Conservation (phyloP, 2,888 invertebrate species). For the Aphidius colemani region DNA sequence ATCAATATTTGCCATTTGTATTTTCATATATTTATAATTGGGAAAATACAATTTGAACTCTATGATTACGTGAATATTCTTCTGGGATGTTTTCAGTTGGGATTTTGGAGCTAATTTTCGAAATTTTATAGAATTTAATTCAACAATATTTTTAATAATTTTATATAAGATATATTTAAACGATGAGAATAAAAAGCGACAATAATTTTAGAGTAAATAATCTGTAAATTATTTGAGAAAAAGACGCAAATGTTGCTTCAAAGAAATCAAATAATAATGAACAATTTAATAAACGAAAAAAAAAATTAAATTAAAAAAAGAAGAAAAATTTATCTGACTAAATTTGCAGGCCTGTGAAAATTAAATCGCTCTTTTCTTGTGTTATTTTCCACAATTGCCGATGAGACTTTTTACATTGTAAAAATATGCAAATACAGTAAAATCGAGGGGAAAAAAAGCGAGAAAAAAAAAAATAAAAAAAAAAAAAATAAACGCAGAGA, state of each 20-base stretch:
- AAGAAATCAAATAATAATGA: no score
- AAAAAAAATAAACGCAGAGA: no score
- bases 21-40: no score
- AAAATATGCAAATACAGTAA: conserved; percentile 27
- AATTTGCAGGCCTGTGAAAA: conserved; percentile 26
- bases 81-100: no score
- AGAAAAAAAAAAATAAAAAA: conserved; percentile 9
- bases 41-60: no score
- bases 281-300: background rate
- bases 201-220: conserved; percentile 4
- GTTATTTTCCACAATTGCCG: conserved; percentile 28
- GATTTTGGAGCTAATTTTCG: no score
- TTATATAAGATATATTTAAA: no score
- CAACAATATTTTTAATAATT: no score
- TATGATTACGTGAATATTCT: no score
- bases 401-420: conserved; percentile 14
- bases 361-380: conserved; percentile 24
- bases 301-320: background rate
- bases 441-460: conserved; percentile 11
- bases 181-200: background rate
- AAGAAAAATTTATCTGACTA: conserved; percentile 15
- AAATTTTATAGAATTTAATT: no score
- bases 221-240: conserved; percentile 11
- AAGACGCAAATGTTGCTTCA: conserved; percentile 20
- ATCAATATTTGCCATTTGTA: no score